Conservation (phyloP, 92 coral and sea anemone genomes). For the Nematostella vectensis region DNA sequence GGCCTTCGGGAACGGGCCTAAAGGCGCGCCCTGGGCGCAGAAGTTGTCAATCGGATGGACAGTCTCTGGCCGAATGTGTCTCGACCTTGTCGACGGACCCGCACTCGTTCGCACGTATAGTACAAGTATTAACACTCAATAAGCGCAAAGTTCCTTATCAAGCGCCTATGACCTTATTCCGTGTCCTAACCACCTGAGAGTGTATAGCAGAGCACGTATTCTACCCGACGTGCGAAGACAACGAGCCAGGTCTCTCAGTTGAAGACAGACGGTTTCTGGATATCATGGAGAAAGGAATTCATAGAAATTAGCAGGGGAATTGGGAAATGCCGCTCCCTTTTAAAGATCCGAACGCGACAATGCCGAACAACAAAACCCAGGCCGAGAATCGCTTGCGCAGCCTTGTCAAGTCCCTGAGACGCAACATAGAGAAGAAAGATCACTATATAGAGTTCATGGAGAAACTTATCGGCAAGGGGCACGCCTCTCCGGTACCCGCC, state of each 20-base stretch:
- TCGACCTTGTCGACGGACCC: constrained; percentile 21
- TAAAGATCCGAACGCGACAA: constrained; percentile 4
- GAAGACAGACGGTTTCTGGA: constrained; percentile 13
- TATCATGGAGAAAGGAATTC: constrained; percentile 20
- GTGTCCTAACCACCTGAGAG: constrained; percentile 36
- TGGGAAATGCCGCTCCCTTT: constrained; percentile 46
- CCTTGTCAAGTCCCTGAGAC: background rate
- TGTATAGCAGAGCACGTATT: constrained; percentile 22
- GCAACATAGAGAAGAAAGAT: no score
- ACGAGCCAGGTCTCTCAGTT: constrained; percentile 8
- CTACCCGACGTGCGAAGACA: constrained; percentile 18
- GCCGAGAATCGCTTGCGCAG: constrained; percentile 10
- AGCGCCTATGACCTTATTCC: constrained; percentile 12
- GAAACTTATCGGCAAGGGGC: no score
- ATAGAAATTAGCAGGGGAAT: constrained; percentile 26
- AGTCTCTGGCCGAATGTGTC: constrained; percentile 19
- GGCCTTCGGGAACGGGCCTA: constrained; percentile 44
- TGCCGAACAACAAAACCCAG: constrained; percentile 42
- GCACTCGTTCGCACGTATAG: constrained; percentile 12
- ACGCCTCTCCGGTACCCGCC: no score
- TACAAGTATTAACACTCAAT: constrained; percentile 3
- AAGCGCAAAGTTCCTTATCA: background rate
- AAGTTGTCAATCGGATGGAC: constrained; percentile 27
- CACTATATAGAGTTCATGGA: no score
- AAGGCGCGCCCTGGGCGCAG: constrained; percentile 36